Percentiles rank a stretch among this genome's conserved stretches.
Evolutionary conservation across 2,113 vertebrate species (phyloP).

Genomic region (Oriolus oriolus): DNA sequence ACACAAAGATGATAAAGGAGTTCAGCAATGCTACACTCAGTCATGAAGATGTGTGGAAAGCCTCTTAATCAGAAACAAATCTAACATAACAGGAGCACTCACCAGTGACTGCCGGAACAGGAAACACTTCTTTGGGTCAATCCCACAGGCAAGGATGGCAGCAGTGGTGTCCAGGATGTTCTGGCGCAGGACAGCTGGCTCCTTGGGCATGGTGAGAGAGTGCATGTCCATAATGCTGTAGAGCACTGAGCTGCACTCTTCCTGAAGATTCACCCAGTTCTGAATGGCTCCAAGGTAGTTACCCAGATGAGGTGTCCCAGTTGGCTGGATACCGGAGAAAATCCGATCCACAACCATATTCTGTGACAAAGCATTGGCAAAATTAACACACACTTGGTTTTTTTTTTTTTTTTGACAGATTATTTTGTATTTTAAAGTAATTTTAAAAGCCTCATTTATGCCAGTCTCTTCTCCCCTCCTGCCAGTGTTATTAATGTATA

Average conservation of each 20-base stretch:
- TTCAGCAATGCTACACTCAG: not conserved
- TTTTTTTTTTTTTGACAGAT: not conserved
- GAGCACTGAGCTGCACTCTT: slow-evolving; percentile 74
- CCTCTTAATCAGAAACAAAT: not conserved
- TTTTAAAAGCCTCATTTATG: not conserved
- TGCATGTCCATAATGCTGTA: slow-evolving; percentile 95
- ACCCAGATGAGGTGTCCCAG: slow-evolving; percentile 88
- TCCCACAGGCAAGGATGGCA: slow-evolving; percentile 88
- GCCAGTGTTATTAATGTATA: not conserved
- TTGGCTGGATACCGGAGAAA: slow-evolving; percentile 95
- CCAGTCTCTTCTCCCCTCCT: not conserved
- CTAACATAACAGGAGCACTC: not conserved
- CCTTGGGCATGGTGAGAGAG: slow-evolving; percentile 87
- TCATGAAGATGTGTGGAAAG: not conserved
- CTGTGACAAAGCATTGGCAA: slow-evolving; percentile 47
- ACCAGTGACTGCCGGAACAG: slow-evolving; percentile 97
- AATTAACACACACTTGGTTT: not conserved
- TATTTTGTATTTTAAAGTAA: not conserved
- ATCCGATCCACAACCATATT: slow-evolving; percentile 61
- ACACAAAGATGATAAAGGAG: not conserved
- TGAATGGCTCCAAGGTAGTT: slow-evolving; percentile 95
- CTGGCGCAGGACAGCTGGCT: slow-evolving; percentile 74
- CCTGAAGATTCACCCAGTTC: slow-evolving; percentile 89
- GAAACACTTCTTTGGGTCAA: slow-evolving; percentile 82
- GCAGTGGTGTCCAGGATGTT: slow-evolving; percentile 89